Evolutionary conservation across 2,797 vertebrate species (phyloP), one percentile per base, ranked within the genome.

Genomic region (Craterocephalus amniculus): DNA sequence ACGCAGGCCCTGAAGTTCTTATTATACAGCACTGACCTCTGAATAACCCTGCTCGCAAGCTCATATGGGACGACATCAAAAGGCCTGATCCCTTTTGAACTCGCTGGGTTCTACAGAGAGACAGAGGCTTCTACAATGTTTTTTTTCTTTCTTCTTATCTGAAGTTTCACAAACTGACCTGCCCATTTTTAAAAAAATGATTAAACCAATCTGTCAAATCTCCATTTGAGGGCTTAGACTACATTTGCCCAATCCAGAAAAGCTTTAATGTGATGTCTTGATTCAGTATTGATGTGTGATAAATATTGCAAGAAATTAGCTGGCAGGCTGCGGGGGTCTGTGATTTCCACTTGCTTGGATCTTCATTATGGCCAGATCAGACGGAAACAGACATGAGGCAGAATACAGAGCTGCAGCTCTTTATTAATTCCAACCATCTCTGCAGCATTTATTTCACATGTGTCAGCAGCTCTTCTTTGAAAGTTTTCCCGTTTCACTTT

Each of bases 11-110:
- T 69, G 85, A 84, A 90, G 87, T 90, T 89, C 74, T 88, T 91
- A 90, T 91, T 91, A 93, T 93, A 89, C 90, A 85, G 73, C 32
- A 54, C 87, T 87, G 88, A 93, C 90, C 92, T 87, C 84, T 85
- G 78, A 34, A 90, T 93, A 90, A 92, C 91, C 91, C 89, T 68
- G 83, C 83, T 91, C 87, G 87, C 84, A 5, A 65, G 80, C 89
- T 89, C 88, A 86, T 88, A 91, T 89, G 91, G 87, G 85, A 92
- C 69, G 8, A 93, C 91, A 89, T 93, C 91, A 93, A 93, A 93
- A 83, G 88, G 75, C 85, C 73, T 2, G 27, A 74, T 93, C 84
- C 87, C 87, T 90, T 93, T 93, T 92, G 92, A 93, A 92, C 91
- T 90, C 68, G 0, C 83, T 81, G 83, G 80, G 71, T 85, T 91